Evolutionary conservation across 2,797 vertebrate genomes (phyloP).

Genomic region (Myoxocephalus aenaeus): DNA sequence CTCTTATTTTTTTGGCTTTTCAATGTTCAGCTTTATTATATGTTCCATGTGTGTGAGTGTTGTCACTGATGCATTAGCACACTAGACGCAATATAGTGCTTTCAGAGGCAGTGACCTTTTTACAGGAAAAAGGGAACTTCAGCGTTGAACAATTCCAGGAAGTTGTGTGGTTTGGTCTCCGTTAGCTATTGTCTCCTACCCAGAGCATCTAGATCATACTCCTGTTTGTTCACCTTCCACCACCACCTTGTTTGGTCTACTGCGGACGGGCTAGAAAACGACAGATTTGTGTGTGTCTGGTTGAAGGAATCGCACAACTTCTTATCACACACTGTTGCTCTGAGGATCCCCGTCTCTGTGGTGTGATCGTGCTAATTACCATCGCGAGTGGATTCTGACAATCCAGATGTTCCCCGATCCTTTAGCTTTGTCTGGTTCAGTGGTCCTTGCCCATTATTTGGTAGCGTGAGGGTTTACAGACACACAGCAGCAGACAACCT

Average conservation of each 20-base stretch:
- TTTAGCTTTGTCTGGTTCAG: slow-evolving; percentile 36
- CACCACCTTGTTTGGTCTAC: slow-evolving; percentile 22
- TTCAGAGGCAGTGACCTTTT: slow-evolving; percentile 36
- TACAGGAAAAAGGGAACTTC: background rate
- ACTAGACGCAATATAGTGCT: slow-evolving; percentile 48
- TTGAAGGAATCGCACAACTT: slow-evolving; percentile 1
- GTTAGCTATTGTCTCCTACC: slow-evolving; percentile 24
- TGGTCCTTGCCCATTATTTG: slow-evolving; percentile 17
- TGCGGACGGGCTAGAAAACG: slow-evolving; percentile 11
- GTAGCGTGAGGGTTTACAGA: slow-evolving; percentile 25
- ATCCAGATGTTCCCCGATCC: slow-evolving; percentile 14
- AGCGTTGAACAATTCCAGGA: slow-evolving; percentile 15
- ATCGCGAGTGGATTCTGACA: slow-evolving; percentile 23
- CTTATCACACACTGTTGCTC: slow-evolving; percentile 10
- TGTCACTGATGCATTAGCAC: slow-evolving; percentile 65
- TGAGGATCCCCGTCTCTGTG: background rate
- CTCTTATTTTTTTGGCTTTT: slow-evolving; percentile 59
- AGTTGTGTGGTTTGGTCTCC: slow-evolving; percentile 29
- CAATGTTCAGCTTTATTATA: slow-evolving; percentile 71
- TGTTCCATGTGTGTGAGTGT: slow-evolving; percentile 76
- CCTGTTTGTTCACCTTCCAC: slow-evolving; percentile 30
- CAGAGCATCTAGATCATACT: background rate
- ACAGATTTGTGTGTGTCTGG: slow-evolving; percentile 12
- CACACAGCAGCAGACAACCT: slow-evolving; percentile 15
- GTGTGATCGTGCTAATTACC: slow-evolving; percentile 18